Base-by-base conservation (phyloP, 2,113 vertebrate species). In the Circaetus cinerascens region DNA sequence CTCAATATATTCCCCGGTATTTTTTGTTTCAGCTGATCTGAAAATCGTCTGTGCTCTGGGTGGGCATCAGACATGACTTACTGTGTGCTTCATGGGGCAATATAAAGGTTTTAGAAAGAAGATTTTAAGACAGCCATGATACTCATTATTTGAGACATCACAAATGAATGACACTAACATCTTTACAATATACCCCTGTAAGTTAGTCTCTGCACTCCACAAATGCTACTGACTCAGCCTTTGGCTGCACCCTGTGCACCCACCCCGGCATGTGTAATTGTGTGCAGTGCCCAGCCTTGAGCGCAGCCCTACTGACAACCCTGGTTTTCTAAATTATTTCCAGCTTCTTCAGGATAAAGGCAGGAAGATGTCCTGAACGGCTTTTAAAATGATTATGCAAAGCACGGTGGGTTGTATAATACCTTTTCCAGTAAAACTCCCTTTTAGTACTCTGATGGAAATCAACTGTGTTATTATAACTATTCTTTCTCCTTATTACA, bases 361-460 rank as follows among this genome's bases (percentile, higher is more conserved):
- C 66, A 95, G 78, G 34, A 86, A 55, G 81, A 68, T 17, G 34
- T 17, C 73, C 67, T 78, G 30, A 56, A 80, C 7, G 2, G 50
- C 29, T 96, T 95, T 91, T 57, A 41, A 91, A 84, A 55, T 50
- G 29, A 75, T 63, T 95, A 85, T 87, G 38, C 76, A 93, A 86
- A 96, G 73, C 59, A 96, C 41, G 84, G 66, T 34, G 40, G 57
- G 90, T 74, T 94, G 90, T 50, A 34, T 57, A 87, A 96, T 79
- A 89, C 68, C 38, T 95, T 45, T 57, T 60, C 75, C 75, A 97
- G 75, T 69, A 93, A 88, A 95, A 40, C 57, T 68, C 60, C 68
- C 76, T 75, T 80, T 91, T 15, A 94, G 57, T 64, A 34, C 66
- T 75, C 63, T 80, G 81, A 75, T 77, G 60, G 89, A 79, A 85